These are phyloP conservation scores for Melanargia galathea DNA, from an alignment of 2,888 invertebrate genomes.

Conservation along the genomic window DNA sequence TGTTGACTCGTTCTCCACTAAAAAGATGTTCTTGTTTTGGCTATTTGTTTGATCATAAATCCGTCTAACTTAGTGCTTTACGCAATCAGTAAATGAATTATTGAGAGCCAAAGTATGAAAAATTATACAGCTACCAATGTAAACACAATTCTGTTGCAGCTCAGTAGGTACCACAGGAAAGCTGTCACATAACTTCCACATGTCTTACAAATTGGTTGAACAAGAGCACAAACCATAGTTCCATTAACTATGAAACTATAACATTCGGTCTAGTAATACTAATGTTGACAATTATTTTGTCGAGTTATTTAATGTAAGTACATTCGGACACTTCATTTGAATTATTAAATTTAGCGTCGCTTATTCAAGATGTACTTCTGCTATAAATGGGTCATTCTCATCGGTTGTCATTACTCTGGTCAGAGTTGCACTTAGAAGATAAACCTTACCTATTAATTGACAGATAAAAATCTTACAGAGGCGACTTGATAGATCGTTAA, in stretches of 20 bases:
- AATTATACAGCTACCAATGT: no score
- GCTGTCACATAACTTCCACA: constrained; percentile 4
- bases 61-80: neutral
- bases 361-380: constrained; percentile 39
- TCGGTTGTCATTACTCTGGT: constrained; percentile 20
- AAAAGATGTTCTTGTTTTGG: neutral
- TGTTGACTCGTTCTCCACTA: no score
- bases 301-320: constrained; percentile 39
- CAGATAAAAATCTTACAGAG: no score
- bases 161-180: neutral
- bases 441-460: neutral
- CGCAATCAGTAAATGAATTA: no score
- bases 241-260: constrained; percentile 29
- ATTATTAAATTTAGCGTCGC: constrained; percentile 44
- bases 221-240: constrained; percentile 16
- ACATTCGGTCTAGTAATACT: constrained; percentile 24
- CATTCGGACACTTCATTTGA: constrained; percentile 39
- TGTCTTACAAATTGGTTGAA: constrained; percentile 14
- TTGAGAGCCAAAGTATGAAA: no score
- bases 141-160: neutral
- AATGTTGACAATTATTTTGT: constrained; percentile 42
- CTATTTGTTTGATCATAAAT: neutral
- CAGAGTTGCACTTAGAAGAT: neutral
- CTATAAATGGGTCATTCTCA: constrained; percentile 29
- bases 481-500: no score